These are phyloP conservation scores for Acrobasis consociella DNA, from an alignment of 2,888 invertebrate species.

Conservation along the genomic window DNA sequence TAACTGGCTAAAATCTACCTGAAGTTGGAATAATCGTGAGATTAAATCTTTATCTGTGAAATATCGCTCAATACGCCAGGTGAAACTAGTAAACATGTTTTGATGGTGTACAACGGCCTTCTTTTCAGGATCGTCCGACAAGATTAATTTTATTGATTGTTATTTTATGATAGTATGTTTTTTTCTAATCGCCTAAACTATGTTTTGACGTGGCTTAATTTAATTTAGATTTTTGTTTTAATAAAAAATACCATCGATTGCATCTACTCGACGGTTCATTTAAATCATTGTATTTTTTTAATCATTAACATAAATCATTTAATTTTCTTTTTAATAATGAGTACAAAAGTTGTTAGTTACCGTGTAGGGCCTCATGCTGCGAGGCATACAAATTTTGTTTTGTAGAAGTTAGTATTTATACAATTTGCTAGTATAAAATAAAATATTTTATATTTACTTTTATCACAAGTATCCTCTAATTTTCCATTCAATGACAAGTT, in stretches of 20 bases:
- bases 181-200: background rate
- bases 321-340: too few species aligned
- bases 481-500: background rate
- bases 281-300: background rate
- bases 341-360: too few species aligned
- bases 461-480: too few species aligned
- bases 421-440: too few species aligned
- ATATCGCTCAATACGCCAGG: slow-evolving; percentile 21
- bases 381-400: too few species aligned
- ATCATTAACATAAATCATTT: too few species aligned
- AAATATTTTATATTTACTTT: too few species aligned
- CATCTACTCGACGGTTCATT: background rate
- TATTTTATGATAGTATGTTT: background rate
- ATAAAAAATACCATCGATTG: too few species aligned
- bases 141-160: background rate
- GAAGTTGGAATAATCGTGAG: slow-evolving; percentile 21
- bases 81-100: slow-evolving; percentile 10
- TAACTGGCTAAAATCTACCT: slow-evolving; percentile 31
- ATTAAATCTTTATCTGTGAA: slow-evolving; percentile 23
- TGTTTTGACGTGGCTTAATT: background rate
- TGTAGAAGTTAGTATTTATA: too few species aligned
- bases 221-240: background rate
- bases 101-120: background rate
- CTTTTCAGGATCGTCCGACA: background rate
- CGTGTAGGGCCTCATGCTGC: too few species aligned